A percentile compares a stretch with the other conserved stretches of the same genome.
Conservation (phyloP, 1,140 invertebrate species). For the Diabrotica undecimpunctata region DNA sequence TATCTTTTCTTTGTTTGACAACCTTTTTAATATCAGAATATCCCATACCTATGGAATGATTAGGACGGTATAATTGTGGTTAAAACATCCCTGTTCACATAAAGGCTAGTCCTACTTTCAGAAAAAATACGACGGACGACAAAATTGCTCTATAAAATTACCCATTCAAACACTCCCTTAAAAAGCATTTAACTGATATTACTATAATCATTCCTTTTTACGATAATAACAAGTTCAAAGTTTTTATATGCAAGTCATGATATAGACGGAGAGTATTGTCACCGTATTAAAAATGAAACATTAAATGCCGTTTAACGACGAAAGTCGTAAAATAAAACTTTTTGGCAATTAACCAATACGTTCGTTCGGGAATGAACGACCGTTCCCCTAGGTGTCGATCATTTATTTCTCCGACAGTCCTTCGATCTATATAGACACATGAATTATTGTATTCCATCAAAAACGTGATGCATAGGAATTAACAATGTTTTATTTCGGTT, state of each 20-base stretch:
- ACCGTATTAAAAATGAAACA: slow-evolving; percentile 11
- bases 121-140: slow-evolving; percentile 1
- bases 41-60: too few relatives aligned
- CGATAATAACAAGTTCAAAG: slow-evolving; percentile 2
- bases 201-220: slow-evolving; percentile 3
- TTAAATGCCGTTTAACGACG: slow-evolving; percentile 13
- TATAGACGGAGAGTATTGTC: slow-evolving; percentile 3
- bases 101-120: neutral
- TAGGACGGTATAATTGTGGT: too few relatives aligned
- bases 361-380: neutral
- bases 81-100: neutral
- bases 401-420: slow-evolving; percentile 17
- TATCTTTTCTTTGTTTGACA: too few relatives aligned
- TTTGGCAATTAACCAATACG: slow-evolving; percentile 20
- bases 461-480: too few relatives aligned
- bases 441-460: too few relatives aligned
- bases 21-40: too few relatives aligned
- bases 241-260: slow-evolving; percentile 2
- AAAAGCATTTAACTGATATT: slow-evolving; percentile 1
- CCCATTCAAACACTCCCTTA: neutral
- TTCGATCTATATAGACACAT: slow-evolving; percentile 5
- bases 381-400: slow-evolving; percentile 8
- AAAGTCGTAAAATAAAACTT: slow-evolving; percentile 16
- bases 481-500: too few relatives aligned
- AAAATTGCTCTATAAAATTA: slow-evolving; percentile 1